Percentiles rank a stretch among this genome's conserved stretches.
Conservation (phyloP, 2,888 invertebrate species). For the Barypeithes pellucidus region DNA sequence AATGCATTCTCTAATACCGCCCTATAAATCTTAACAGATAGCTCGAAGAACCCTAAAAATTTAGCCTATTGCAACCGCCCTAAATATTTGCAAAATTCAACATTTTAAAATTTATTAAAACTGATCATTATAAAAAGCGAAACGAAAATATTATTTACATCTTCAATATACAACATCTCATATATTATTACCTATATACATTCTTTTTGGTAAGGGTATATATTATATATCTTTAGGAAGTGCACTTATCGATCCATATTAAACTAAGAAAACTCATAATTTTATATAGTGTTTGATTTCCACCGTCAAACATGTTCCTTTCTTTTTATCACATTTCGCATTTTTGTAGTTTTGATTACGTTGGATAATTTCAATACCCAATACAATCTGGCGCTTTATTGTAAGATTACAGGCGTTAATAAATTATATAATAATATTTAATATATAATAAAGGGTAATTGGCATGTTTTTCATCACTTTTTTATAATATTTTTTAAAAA, state of each 20-base stretch:
- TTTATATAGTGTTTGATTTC: background rate
- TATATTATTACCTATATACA: conserved; percentile 40
- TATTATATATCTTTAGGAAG: conserved; percentile 39
- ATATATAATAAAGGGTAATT: conserved; percentile 10
- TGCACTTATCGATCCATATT: conserved; percentile 44
- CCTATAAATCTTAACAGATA: background rate
- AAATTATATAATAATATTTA: conserved; percentile 7
- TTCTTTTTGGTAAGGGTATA: conserved; percentile 42
- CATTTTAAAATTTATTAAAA: conserved; percentile 33
- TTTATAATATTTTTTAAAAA: conserved; percentile 7
- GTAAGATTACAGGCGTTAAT: conserved; percentile 33
- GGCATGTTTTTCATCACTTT: conserved; percentile 17
- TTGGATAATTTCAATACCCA: conserved; percentile 30
- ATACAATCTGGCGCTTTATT: conserved; percentile 20
- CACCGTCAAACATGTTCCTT: conserved; percentile 6
- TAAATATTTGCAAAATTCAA: conserved; percentile 40
- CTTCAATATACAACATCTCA: conserved; percentile 27
- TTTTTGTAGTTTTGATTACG: conserved; percentile 43
- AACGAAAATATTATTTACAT: conserved; percentile 31
- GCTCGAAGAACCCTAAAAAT: conserved; percentile 28
- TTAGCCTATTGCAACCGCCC: conserved; percentile 45
- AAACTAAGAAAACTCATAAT: conserved; percentile 19
- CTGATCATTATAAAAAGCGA: conserved; percentile 28
- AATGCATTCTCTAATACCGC: conserved; percentile 7
- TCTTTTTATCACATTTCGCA: conserved; percentile 39